A percentile compares a stretch with the other conserved stretches of the same genome.
Evolutionary conservation across 2,888 invertebrate species (phyloP).

Genomic region (Drepanosiphum platanoidis): DNA sequence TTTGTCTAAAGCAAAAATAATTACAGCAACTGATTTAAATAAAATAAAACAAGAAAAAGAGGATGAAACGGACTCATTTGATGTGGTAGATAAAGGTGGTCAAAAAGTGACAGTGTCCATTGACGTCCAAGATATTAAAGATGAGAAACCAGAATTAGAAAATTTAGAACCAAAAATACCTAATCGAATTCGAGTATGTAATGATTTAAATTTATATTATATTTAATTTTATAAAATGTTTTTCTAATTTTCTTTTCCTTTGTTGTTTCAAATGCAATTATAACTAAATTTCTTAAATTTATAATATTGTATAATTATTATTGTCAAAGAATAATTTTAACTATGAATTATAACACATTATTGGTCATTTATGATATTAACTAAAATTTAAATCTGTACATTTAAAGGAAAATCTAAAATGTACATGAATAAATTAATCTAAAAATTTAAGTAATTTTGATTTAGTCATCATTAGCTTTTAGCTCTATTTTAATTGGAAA

Average conservation of each 20-base stretch:
- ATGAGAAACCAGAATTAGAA: conserved; percentile 61
- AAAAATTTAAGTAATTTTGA: too few relatives aligned
- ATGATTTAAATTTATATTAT: conserved; percentile 8
- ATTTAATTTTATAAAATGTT: too few relatives aligned
- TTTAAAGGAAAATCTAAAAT: too few relatives aligned
- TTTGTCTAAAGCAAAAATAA: conserved; percentile 82
- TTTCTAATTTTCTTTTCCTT: too few relatives aligned
- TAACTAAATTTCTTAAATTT: too few relatives aligned
- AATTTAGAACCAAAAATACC: conserved; percentile 51
- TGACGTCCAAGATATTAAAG: conserved; percentile 66
- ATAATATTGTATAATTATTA: not conserved
- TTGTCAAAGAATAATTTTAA: too few relatives aligned
- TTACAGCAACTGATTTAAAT: conserved; percentile 65
- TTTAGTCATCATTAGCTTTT: too few relatives aligned
- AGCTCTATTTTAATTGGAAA: too few relatives aligned
- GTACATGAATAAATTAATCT: too few relatives aligned
- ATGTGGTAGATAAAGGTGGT: conserved; percentile 73
- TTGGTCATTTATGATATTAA: too few relatives aligned
- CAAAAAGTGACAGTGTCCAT: conserved; percentile 67
- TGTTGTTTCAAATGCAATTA: too few relatives aligned
- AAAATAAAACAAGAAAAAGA: conserved; percentile 68
- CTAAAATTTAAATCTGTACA: too few relatives aligned
- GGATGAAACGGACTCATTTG: conserved; percentile 69
- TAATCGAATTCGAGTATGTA: conserved; percentile 50
- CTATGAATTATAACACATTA: not conserved